Evolutionary conservation across 2,888 invertebrate genomes (phyloP).

Genomic region (Lycia hirtaria): DNA sequence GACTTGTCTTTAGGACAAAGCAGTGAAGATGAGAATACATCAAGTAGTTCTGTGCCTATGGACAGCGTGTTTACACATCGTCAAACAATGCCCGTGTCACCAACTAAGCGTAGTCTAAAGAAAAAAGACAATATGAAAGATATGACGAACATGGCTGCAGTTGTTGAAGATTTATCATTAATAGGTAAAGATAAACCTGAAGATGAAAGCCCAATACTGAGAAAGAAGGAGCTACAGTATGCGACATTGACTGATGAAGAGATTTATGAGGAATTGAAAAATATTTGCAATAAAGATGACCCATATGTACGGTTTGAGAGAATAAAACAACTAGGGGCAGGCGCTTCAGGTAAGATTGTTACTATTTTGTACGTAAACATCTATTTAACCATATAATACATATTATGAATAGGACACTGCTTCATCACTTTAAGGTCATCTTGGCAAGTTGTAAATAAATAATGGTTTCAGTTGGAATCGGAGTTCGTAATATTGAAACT

Average conservation of each 20-base stretch:
- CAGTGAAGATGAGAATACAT: conserved; percentile 81
- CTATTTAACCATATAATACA: neutral
- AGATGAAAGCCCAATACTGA: conserved; percentile 86
- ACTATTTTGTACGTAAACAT: neutral
- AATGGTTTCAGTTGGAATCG: too few relatives aligned
- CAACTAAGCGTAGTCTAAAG: conserved; percentile 71
- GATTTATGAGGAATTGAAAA: conserved; percentile 90
- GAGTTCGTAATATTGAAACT: too few relatives aligned
- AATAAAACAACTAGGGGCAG: conserved; percentile 94
- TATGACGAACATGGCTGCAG: conserved; percentile 67
- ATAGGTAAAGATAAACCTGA: conserved; percentile 66
- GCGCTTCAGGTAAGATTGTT: conserved; percentile 88
- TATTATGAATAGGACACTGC: neutral
- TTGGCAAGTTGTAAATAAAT: too few relatives aligned
- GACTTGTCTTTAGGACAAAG: conserved; percentile 81
- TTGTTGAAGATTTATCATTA: conserved; percentile 72
- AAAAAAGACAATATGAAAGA: conserved; percentile 73
- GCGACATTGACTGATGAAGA: conserved; percentile 88
- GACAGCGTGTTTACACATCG: conserved; percentile 64
- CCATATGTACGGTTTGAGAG: conserved; percentile 92
- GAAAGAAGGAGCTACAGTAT: conserved; percentile 85
- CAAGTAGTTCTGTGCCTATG: conserved; percentile 47
- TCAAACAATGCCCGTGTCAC: conserved; percentile 85
- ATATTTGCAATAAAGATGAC: conserved; percentile 93
- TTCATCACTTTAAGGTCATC: too few relatives aligned